Conservation (phyloP, 2,888 invertebrate species). For the Agrotis segetum region DNA sequence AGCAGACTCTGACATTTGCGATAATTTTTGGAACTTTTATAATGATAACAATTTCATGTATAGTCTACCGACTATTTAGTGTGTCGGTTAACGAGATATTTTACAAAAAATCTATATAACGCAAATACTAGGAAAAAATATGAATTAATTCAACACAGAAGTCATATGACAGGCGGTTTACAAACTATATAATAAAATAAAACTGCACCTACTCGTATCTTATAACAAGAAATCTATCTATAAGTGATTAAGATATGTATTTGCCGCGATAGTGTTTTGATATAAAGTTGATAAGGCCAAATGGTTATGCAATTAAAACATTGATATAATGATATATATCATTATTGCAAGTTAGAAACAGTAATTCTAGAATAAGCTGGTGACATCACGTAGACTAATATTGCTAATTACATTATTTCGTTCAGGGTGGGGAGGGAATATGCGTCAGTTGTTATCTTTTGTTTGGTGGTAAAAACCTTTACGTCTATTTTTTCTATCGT, state of each 20-base stretch:
- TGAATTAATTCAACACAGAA: conserved; percentile 30
- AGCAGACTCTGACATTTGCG: not conserved
- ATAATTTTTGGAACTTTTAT: not conserved
- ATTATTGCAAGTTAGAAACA: conserved; percentile 42
- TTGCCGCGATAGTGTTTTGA: conserved; percentile 66
- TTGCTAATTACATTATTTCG: conserved; percentile 3
- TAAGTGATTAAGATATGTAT: conserved; percentile 59
- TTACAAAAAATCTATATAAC: too few species aligned
- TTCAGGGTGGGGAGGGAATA: not conserved
- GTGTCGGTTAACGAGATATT: not conserved
- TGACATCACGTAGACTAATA: conserved; percentile 32
- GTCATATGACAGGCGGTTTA: conserved; percentile 57
- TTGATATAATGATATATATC: conserved; percentile 59
- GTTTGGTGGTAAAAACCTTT: not conserved
- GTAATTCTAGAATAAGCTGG: conserved; percentile 57
- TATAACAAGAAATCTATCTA: conserved; percentile 61
- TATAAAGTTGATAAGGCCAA: conserved; percentile 61
- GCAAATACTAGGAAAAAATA: conserved; percentile 11
- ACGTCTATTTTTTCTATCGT: not conserved
- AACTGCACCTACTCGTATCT: conserved; percentile 43
- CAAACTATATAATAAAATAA: conserved; percentile 13
- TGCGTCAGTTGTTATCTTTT: conserved; percentile 10
- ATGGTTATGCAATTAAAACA: conserved; percentile 73
- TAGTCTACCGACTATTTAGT: too few species aligned
- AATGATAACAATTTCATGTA: not conserved